Evolutionary conservation across 2,888 invertebrate species (phyloP).

Genomic region (Coenonympha arcania): DNA sequence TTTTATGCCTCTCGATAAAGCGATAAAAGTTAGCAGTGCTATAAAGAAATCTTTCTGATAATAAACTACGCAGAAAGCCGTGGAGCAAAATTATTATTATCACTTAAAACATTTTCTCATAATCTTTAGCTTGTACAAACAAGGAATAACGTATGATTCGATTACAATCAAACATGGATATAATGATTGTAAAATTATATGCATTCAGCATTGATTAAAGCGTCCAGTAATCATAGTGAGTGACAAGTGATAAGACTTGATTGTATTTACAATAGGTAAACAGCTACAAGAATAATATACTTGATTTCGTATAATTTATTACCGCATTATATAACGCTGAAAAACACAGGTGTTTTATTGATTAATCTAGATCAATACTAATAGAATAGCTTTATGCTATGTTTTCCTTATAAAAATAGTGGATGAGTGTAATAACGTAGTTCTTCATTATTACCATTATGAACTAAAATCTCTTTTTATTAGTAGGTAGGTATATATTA

Average conservation of each 20-base stretch:
- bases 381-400: too few relatives aligned
- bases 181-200: constrained; percentile 5
- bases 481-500: too few relatives aligned
- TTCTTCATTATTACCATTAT: too few relatives aligned
- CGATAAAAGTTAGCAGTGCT: constrained; percentile 49
- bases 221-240: background rate
- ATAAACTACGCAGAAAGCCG: constrained; percentile 30
- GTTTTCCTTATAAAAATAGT: too few relatives aligned
- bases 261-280: background rate
- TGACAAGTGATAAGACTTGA: constrained; percentile 3
- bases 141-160: constrained; percentile 6
- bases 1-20: constrained; percentile 61
- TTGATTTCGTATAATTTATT: background rate
- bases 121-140: constrained; percentile 8
- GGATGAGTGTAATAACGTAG: too few relatives aligned
- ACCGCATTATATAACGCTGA: too few relatives aligned
- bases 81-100: constrained; percentile 26
- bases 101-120: constrained; percentile 16
- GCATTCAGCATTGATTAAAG: background rate
- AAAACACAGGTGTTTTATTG: too few relatives aligned
- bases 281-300: background rate
- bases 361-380: too few relatives aligned
- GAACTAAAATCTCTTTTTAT: too few relatives aligned
- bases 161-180: constrained; percentile 7
- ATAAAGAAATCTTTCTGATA: constrained; percentile 34